Evolutionary conservation across 2,888 invertebrate genomes (phyloP), one percentile per base, ranked within the genome.

Genomic region (Pollenia angustigena): DNA sequence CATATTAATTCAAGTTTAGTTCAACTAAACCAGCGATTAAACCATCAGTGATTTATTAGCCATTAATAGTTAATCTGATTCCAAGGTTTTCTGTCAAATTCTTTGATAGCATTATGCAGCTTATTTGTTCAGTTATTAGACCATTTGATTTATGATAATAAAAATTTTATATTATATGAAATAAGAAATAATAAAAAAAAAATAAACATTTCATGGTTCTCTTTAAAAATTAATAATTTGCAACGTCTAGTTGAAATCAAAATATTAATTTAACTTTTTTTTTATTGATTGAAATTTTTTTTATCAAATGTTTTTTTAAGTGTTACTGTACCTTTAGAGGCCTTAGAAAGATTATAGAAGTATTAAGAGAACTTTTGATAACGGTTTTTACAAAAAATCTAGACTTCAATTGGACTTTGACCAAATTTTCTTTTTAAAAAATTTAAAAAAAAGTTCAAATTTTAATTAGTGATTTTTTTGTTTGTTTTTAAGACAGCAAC

Each of bases 61-160:
- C n/a, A n/a, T n/a, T n/a, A n/a, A n/a, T n/a, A 50, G 40, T 54
- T 11, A 18, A 64, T 64, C 12, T 16, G 6, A 18, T 18, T 46
- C 54, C 69, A 71, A 71, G 69, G 69, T 52, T 42, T 54, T 71
- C 16, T 54, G 11, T 42, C 52, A 42, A 54, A 54, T 71, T 18
- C 16, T 54, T 42, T 52, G 10, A 54, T 42, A 54, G 54, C 44
- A 40, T 69, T 42, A 71, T 52, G 16, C 16, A 32, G 42, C 32
- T 71, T 71, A 54, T 52, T 69, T 69, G 7, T 32, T 52, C 6
- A 69, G 32, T 1, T 68, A 32, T 48, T 14, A 42, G 32, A 50
- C 10, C n/a, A 40, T n/a, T 69, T 69, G 68, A 52, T 69, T 44
- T 44, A 40, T 50, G 52, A 69, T 44, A 44, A 18, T 11, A 56